These are phyloP conservation scores for Harmothoe impar DNA, from an alignment of 2,888 invertebrate species.

Conservation along the genomic window DNA sequence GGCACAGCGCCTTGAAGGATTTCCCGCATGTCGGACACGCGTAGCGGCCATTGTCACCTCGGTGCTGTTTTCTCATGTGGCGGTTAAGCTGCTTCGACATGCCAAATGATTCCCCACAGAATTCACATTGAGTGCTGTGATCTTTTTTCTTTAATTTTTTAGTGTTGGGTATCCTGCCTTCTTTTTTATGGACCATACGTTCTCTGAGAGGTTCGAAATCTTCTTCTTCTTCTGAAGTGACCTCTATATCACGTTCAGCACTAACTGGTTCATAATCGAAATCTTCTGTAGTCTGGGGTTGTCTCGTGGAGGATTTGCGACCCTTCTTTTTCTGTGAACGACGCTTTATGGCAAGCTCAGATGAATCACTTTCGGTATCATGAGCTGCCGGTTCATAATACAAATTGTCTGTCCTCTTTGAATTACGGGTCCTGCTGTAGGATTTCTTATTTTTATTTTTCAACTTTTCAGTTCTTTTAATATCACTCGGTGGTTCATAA, in stretches of 20 bases:
- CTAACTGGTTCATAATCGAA: no score
- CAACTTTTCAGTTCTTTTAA: no score
- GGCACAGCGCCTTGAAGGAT: neutral
- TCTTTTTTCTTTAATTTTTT: neutral
- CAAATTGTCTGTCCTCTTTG: no score
- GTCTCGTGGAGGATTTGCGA: no score
- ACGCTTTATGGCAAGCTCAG: no score
- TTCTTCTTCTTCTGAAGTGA: neutral
- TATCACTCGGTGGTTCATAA: no score
- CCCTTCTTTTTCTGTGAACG: no score
- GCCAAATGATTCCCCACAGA: neutral
- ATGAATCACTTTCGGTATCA: no score
- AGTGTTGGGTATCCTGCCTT: neutral
- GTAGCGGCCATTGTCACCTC: neutral
- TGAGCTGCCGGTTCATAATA: no score
- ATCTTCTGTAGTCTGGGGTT: no score
- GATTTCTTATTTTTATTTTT: no score
- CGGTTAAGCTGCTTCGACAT: neutral
- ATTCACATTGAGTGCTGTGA: neutral
- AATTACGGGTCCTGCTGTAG: no score
- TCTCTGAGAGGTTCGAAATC: neutral
- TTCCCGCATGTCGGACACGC: neutral
- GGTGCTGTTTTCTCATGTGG: conserved; percentile 9
- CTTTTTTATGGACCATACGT: neutral
- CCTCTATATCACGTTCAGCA: neutral